Base-by-base conservation (phyloP, 2,797 vertebrate species). In the Arctocebus calabarensis region DNA sequence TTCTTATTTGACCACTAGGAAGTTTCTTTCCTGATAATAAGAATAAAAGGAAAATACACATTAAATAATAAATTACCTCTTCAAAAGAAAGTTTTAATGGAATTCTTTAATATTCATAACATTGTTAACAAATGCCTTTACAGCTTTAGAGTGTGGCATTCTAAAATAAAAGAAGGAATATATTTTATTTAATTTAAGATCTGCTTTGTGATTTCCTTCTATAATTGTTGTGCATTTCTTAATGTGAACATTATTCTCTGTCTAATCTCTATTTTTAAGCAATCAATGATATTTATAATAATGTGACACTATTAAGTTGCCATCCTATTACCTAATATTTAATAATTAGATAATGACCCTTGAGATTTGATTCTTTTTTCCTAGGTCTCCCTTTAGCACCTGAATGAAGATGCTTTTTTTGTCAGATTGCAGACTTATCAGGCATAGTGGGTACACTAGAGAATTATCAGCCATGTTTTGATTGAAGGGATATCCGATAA, bases 31-130 rank as follows among this genome's bases (percentile, higher is more conserved):
- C 96, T 98, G 98, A 92, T 96, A 93, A 97, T 82, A 97, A 94
- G 96, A 98, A 98, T 89, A 88, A 95, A 98, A 97, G 59, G 85
- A 94, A 97, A 91, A 96, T 97, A 97, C 98, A 98, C 97, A 98
- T 97, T 98, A 94, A 97, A 96, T 97, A 97, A 98, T 98, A 97
- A 84, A 96, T 97, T 62, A 73, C 55, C 91, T 87, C 77, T 93
- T 97, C 91, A 68, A 81, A 78, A 96, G 84, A 93, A 95, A 68
- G 0, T 48, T 89, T 87, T 91, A 64, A 48, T 81, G 70, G 0
- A 85, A 48, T 94, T 43, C 9, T 96, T 98, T 95, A 96, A 97
- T 98, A 94, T 97, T 96, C 71, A 96, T 94, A 86, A 97, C 94
- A 85, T 91, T 29, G 45, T 96, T 96, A 97, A 95, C 94, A 87